A percentile compares a stretch with the other conserved stretches of the same genome.
These are phyloP conservation scores for Morphnarchus princeps DNA, from an alignment of 2,113 vertebrate species.

Conservation along the genomic window DNA sequence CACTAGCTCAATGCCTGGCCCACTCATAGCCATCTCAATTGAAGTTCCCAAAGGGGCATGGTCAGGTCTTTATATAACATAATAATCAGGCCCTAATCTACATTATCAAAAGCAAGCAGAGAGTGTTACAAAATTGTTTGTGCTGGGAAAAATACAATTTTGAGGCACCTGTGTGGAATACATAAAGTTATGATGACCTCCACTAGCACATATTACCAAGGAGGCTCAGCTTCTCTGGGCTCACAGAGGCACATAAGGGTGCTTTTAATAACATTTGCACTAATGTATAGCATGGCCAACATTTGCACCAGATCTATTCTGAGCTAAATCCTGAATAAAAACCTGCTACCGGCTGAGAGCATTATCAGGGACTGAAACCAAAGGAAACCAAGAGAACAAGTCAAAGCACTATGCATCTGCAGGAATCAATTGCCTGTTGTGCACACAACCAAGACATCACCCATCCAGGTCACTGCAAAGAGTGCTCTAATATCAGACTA, in stretches of 20 bases:
- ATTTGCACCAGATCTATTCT: neutral
- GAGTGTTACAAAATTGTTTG: neutral
- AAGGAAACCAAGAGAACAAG: neutral
- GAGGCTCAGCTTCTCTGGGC: neutral
- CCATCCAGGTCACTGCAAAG: neutral
- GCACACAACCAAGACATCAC: neutral
- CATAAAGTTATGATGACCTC: neutral
- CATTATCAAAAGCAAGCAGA: neutral
- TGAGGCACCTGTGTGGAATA: neutral
- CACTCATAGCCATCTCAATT: neutral
- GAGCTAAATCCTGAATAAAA: neutral
- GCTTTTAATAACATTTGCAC: neutral
- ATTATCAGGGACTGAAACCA: neutral
- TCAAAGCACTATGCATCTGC: neutral
- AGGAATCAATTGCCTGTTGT: neutral
- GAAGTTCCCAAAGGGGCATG: neutral
- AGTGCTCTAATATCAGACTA: neutral
- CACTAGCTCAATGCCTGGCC: neutral
- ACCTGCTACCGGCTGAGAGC: neutral
- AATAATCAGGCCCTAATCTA: neutral
- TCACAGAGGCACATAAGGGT: neutral
- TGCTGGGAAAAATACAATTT: neutral
- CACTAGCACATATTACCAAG: neutral
- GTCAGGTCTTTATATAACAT: neutral
- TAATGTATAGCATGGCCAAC: neutral